Conservation (phyloP, 2,797 vertebrate genomes). For the Centroberyx gerrardi region DNA sequence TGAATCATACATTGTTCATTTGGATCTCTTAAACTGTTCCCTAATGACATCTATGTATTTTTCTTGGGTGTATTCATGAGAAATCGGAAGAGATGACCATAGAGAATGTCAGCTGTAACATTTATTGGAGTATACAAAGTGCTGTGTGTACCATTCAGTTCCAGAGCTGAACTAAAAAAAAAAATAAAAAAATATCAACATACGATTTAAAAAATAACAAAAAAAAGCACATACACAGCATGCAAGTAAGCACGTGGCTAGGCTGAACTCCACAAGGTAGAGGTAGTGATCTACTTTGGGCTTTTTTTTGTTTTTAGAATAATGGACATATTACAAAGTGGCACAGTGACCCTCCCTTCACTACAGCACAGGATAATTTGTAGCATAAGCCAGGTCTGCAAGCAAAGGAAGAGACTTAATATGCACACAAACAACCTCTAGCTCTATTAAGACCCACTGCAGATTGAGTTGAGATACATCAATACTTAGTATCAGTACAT, state of each 20-base stretch:
- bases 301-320: constrained; percentile 19
- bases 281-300: constrained; percentile 73
- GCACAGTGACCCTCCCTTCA: constrained; percentile 51
- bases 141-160: constrained; percentile 54
- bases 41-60: neutral
- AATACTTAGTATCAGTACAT: constrained; percentile 26
- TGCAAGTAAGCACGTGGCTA: constrained; percentile 73
- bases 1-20: too few relatives aligned
- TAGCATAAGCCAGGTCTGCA: constrained; percentile 39
- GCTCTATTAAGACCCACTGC: constrained; percentile 12
- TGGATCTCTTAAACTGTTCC: neutral
- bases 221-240: constrained; percentile 44
- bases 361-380: constrained; percentile 22
- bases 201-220: constrained; percentile 18
- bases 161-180: constrained; percentile 49
- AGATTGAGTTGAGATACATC: constrained; percentile 18
- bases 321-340: constrained; percentile 49
- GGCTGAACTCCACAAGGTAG: constrained; percentile 53
- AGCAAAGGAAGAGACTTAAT: constrained; percentile 52
- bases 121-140: constrained; percentile 79
- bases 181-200: constrained; percentile 12
- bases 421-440: constrained; percentile 32
- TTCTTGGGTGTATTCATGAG: neutral
- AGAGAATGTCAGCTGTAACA: constrained; percentile 50
- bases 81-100: neutral